Percentiles rank a stretch among this genome's conserved stretches.
Evolutionary conservation across 1,140 invertebrate genomes (phyloP).

Genomic region (Drosophila sp.): DNA sequence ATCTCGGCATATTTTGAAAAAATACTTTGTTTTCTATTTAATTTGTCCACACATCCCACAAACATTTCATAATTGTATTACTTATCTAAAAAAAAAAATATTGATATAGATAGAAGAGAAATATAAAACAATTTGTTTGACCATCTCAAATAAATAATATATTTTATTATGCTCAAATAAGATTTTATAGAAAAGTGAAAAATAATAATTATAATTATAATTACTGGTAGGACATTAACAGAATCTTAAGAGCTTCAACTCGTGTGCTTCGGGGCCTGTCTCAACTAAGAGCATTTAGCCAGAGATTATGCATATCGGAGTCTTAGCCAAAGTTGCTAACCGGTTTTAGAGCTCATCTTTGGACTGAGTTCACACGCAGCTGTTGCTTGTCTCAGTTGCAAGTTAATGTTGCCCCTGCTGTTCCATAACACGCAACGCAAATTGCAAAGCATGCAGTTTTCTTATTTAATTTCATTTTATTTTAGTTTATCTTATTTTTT

Average conservation of each 20-base stretch:
- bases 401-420: constrained; percentile 5
- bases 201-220: no score
- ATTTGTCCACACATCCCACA: no score
- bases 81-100: no score
- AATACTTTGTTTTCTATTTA: no score
- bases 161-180: no score
- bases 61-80: no score
- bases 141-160: no score
- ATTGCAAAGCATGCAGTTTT: constrained; percentile 67
- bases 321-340: constrained; percentile 7
- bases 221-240: no score
- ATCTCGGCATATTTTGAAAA: no score
- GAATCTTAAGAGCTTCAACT: background rate
- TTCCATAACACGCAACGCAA: constrained; percentile 30
- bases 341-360: constrained; percentile 6
- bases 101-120: no score
- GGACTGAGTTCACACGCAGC: constrained; percentile 26
- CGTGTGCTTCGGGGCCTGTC: background rate
- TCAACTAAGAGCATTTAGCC: background rate
- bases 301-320: constrained; percentile 4
- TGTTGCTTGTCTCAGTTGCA: constrained; percentile 11
- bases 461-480: background rate
- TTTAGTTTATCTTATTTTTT: constrained; percentile 30
- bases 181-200: no score
- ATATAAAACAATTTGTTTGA: no score